A percentile compares a stretch with the other conserved stretches of the same genome.
phyloP scores from a whole-genome alignment of 2,888 invertebrate genomes.

The Unio pictorum region DNA sequence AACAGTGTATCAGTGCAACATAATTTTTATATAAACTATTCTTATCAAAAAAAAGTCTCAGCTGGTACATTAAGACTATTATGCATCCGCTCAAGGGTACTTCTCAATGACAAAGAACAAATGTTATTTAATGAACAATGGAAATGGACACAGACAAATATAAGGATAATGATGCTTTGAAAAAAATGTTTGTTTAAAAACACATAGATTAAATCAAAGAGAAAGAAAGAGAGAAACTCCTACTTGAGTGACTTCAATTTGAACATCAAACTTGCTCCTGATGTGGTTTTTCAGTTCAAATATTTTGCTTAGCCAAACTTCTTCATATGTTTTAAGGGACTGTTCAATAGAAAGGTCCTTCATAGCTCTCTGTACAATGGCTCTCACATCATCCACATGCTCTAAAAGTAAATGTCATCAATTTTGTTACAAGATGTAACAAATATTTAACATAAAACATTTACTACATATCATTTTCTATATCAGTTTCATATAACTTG shows the following conservation, averaged over 20 bases:
- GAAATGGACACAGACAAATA: no score
- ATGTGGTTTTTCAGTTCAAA: constrained; percentile 65
- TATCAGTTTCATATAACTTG: no score
- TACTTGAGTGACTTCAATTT: constrained; percentile 22
- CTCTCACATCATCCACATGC: constrained; percentile 70
- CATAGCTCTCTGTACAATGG: constrained; percentile 70
- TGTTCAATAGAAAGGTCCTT: constrained; percentile 70
- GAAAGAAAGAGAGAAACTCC: constrained; percentile 1
- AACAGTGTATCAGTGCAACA: no score
- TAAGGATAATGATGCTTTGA: no score
- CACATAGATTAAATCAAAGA: no score
- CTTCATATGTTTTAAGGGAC: constrained; percentile 70
- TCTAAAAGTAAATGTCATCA: constrained; percentile 43
- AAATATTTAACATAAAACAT: not conserved
- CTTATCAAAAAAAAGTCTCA: no score
- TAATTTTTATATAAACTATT: no score
- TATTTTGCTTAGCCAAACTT: constrained; percentile 71
- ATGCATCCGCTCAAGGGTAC: no score
- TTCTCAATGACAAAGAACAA: no score
- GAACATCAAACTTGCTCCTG: constrained; percentile 28
- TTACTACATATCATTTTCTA: no score
- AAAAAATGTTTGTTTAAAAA: no score
- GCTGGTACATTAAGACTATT: no score
- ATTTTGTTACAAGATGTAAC: not conserved
- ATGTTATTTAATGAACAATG: not conserved